Conservation (phyloP, 2,888 invertebrate genomes). For the Volucella inanis region DNA sequence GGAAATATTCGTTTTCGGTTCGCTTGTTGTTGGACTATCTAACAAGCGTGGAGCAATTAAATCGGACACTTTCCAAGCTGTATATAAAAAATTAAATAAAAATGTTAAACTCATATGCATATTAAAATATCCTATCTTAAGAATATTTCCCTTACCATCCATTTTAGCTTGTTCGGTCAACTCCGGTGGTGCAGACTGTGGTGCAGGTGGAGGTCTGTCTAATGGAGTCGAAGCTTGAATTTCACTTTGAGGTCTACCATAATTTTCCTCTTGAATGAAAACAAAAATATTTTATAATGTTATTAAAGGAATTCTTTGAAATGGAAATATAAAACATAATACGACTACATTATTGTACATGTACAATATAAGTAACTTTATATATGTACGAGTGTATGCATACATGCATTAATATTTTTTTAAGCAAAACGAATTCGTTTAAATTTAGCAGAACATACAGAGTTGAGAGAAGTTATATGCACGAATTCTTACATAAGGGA, state of each 20-base stretch:
- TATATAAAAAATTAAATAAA: background rate
- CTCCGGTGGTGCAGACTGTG: conserved; percentile 88
- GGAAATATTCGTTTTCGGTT: conserved; percentile 51
- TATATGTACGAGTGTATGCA: too few relatives aligned
- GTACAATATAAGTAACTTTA: too few relatives aligned
- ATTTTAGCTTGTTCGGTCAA: conserved; percentile 86
- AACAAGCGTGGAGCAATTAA: conserved; percentile 66
- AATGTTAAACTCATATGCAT: background rate
- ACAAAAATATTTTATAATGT: background rate
- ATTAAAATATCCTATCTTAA: background rate
- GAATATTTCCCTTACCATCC: conserved; percentile 80
- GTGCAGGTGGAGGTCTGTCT: conserved; percentile 86
- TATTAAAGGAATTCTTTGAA: background rate
- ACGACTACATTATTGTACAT: too few relatives aligned
- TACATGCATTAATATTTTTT: too few relatives aligned
- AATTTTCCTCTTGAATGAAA: conserved; percentile 87
- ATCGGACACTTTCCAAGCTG: conserved; percentile 62
- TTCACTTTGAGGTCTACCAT: conserved; percentile 94
- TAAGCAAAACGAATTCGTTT: too few relatives aligned
- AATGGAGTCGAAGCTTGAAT: conserved; percentile 90
- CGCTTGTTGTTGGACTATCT: conserved; percentile 78
- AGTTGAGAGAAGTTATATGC: too few relatives aligned
- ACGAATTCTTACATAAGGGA: too few relatives aligned
- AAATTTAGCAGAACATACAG: too few relatives aligned
- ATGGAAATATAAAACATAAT: too few relatives aligned